Base-by-base conservation (phyloP, 2,888 invertebrate genomes). In the Andrena hattorfiana region DNA sequence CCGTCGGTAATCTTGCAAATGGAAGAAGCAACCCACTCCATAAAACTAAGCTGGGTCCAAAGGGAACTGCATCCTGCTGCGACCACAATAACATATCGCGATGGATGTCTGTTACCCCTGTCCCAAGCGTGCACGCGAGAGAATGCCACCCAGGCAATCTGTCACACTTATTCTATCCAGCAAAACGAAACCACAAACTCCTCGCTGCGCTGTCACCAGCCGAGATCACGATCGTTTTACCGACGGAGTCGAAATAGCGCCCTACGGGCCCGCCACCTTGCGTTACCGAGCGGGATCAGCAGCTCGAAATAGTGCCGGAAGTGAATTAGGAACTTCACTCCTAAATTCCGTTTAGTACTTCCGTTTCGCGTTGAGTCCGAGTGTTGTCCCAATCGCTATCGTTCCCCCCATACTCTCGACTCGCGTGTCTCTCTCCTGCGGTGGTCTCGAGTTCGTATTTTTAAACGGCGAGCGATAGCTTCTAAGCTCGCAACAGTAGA, bases 391-490 rank as follows among this genome's bases (percentile, higher is more conserved):
- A 20, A 75, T 68, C 35, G 49, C 69, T 76, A 69, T 54, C 75
- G 35, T 4, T 8, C 60, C 28, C 49, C 16, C 59, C n/a, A 7
- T 60, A 5, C 35, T 49, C 16, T 26, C 30, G 20, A 28, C 42
- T 59, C 30, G 48, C 3, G 7, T 7, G 2, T 60, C 48, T 48
- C 26, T 20, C 28, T 20, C 51, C n/a, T 56, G 2, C 26, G 30
- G 13, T 7, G 8, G 2, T 20, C 13, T 30, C 59, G 48, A 32
- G 48, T 13, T 49, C 28, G 30, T 76, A 70, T 76, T 70, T 63
- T 71, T 77, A 64, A 32, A 63, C 63, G 54, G 48, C 2, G 35
- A 35, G n/a, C 35, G 75, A 75, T 75, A 60, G 66, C 28, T 60
- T 28, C 20, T n/a, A 28, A 16, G 2, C 20, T 26, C 20, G 5